Conservation (phyloP, 2,888 invertebrate genomes). For the Trichogramma evanescens region DNA sequence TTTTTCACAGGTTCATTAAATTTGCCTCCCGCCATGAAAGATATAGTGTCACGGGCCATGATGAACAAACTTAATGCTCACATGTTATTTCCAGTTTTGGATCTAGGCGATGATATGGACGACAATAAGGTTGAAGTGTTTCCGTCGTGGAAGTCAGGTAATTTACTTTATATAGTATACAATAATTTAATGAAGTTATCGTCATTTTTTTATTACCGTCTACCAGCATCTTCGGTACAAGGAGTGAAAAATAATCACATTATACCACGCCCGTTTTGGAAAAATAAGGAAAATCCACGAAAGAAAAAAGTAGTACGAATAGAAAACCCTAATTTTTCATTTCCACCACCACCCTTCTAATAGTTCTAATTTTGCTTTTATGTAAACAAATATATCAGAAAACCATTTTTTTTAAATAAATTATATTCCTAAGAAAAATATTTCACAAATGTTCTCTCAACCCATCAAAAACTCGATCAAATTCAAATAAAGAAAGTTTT, state of each 20-base stretch:
- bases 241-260: constrained; percentile 27
- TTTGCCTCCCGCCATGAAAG: constrained; percentile 41
- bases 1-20: constrained; percentile 36
- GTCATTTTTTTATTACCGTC: background rate
- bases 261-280: constrained; percentile 36
- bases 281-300: constrained; percentile 20
- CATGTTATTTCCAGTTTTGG: constrained; percentile 28
- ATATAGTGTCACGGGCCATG: constrained; percentile 42
- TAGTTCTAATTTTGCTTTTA: too few species aligned
- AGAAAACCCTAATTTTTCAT: constrained; percentile 24
- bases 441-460: background rate
- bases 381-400: too few species aligned
- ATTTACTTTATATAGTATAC: background rate
- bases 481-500: constrained; percentile 4
- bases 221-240: constrained; percentile 26
- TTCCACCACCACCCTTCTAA: too few species aligned
- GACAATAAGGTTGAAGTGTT: constrained; percentile 20
- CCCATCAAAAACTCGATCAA: background rate
- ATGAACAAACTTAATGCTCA: constrained; percentile 36
- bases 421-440: background rate
- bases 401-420: background rate
- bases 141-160: constrained; percentile 40
- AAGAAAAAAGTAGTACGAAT: constrained; percentile 13
- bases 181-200: background rate
- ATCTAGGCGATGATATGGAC: too few species aligned